phyloP scores from a whole-genome alignment of 1,140 invertebrate genomes.

The Acromyrmex charruanus region DNA sequence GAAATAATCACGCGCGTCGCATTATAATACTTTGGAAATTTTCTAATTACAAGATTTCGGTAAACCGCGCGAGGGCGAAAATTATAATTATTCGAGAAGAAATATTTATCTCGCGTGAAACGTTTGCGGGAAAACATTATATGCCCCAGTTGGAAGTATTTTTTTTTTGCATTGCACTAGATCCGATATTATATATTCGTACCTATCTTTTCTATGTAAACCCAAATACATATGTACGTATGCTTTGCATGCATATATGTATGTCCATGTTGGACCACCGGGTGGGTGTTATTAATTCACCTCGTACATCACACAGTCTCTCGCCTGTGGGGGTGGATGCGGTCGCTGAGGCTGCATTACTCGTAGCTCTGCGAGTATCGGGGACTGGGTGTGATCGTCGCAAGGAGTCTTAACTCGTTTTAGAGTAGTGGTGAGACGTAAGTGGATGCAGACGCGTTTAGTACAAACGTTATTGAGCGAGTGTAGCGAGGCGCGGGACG shows the following conservation, averaged over 20 bases:
- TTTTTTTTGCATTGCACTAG: constrained; percentile 36
- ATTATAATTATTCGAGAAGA: constrained; percentile 21
- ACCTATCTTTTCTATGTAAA: constrained; percentile 51
- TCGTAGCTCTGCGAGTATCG: constrained; percentile 48
- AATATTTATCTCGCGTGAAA: constrained; percentile 11
- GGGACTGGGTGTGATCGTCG: constrained; percentile 34
- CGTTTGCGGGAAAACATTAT: constrained; percentile 28
- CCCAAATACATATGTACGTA: constrained; percentile 54
- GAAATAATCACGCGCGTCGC: neutral
- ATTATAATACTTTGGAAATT: constrained; percentile 25
- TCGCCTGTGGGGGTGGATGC: constrained; percentile 65
- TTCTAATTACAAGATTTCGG: neutral
- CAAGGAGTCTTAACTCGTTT: constrained; percentile 48
- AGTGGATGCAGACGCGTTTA: constrained; percentile 56
- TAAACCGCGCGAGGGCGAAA: neutral
- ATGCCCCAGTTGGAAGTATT: constrained; percentile 21
- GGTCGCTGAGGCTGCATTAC: constrained; percentile 47
- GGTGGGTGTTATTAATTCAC: constrained; percentile 77
- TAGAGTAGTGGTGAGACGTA: neutral
- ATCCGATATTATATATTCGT: constrained; percentile 64
- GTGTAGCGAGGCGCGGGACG: neutral
- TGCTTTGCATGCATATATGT: constrained; percentile 65
- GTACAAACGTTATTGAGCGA: constrained; percentile 41
- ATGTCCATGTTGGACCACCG: constrained; percentile 41
- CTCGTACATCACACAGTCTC: constrained; percentile 76